Evolutionary conservation across 2,888 invertebrate genomes (phyloP).

Genomic region (Lithophane socia): DNA sequence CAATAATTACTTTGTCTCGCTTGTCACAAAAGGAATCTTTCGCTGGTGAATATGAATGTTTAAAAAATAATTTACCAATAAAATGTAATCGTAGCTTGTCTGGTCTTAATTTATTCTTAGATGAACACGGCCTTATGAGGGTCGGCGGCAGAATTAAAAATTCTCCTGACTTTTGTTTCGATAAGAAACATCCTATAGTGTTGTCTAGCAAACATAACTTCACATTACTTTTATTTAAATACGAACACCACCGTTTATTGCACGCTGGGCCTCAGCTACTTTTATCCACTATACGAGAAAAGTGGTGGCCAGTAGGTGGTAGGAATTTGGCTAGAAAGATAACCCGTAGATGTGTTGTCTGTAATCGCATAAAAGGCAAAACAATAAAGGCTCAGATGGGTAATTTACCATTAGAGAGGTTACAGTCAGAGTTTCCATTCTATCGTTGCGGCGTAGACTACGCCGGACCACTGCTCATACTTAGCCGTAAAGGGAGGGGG

Average conservation of each 20-base stretch:
- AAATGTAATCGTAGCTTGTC: constrained; percentile 2
- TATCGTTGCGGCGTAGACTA: constrained; percentile 17
- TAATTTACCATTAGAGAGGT: constrained; percentile 16
- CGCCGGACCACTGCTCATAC: constrained; percentile 11
- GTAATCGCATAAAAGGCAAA: not conserved
- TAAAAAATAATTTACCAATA: not conserved
- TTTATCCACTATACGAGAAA: not conserved
- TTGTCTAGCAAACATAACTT: not conserved
- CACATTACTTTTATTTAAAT: not conserved
- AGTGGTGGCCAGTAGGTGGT: constrained; percentile 1
- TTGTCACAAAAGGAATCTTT: constrained; percentile 12
- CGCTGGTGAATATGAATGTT: not conserved
- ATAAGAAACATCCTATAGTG: not conserved
- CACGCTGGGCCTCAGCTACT: constrained; percentile 2
- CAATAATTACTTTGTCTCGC: not conserved
- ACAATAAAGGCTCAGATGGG: constrained; percentile 8
- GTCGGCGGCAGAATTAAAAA: constrained; percentile 16
- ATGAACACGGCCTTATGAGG: constrained; percentile 4
- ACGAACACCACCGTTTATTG: not conserved
- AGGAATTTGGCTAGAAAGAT: not conserved
- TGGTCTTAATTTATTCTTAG: constrained; percentile 4
- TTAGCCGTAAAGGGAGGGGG: too few relatives aligned
- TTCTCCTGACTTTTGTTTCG: not conserved
- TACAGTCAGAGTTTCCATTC: constrained; percentile 6
- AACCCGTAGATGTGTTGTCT: not conserved